These are phyloP conservation scores for Seladonia tumulorum DNA, from an alignment of 2,888 invertebrate species.

Conservation along the genomic window DNA sequence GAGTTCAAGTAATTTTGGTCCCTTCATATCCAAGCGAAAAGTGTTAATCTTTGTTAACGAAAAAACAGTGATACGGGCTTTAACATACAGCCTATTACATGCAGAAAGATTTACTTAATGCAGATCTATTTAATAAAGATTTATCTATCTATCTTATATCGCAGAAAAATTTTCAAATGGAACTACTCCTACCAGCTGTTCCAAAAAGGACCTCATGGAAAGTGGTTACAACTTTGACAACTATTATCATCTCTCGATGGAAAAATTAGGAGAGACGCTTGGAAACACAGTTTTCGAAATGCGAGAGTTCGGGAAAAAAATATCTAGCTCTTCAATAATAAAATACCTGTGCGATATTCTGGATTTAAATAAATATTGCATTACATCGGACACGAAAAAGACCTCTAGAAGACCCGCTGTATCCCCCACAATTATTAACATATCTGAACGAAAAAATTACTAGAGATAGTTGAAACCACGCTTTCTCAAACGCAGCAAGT, in stretches of 20 bases:
- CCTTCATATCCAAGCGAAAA: not conserved
- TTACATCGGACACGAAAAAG: not conserved
- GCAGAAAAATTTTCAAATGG: too few relatives aligned
- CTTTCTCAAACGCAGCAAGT: not conserved
- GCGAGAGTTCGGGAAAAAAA: too few relatives aligned
- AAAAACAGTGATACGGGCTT: not conserved
- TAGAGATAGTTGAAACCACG: rapidly evolving
- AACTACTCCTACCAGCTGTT: not conserved
- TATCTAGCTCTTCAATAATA: too few relatives aligned
- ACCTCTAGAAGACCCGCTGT: not conserved
- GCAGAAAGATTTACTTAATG: too few relatives aligned
- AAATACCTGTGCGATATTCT: too few relatives aligned
- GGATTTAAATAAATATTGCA: too few relatives aligned
- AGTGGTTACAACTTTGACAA: not conserved
- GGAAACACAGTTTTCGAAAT: not conserved
- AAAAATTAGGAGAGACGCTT: not conserved
- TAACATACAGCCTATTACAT: too few relatives aligned
- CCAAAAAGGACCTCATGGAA: not conserved
- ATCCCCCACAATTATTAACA: not conserved
- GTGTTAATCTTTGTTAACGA: not conserved
- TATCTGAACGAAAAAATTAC: not conserved
- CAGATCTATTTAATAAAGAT: too few relatives aligned
- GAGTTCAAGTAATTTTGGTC: too few relatives aligned
- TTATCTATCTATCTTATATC: too few relatives aligned
- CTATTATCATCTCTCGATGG: not conserved